Conservation (phyloP, 2,113 vertebrate species). For the Hemiscyllium ocellatum region DNA sequence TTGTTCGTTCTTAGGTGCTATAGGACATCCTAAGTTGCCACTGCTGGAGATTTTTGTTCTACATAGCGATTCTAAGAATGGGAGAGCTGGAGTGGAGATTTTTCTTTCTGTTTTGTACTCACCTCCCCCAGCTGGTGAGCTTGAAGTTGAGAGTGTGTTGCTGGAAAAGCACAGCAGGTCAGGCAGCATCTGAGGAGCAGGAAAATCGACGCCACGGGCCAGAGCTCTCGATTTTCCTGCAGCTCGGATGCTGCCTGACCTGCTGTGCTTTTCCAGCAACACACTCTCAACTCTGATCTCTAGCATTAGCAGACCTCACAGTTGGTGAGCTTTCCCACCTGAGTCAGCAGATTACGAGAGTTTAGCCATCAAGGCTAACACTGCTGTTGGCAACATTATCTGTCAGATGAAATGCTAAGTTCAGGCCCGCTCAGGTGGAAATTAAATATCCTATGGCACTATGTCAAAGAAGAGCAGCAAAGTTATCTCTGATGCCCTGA, state of each 20-base stretch:
- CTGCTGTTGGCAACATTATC: not conserved
- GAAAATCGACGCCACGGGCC: too few relatives aligned
- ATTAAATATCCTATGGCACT: not conserved
- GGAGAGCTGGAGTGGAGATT: not conserved
- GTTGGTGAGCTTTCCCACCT: not conserved
- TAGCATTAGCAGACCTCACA: too few relatives aligned
- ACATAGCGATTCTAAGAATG: not conserved
- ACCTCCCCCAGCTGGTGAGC: not conserved
- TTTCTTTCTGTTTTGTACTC: not conserved
- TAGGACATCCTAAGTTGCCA: not conserved
- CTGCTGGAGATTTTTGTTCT: not conserved
- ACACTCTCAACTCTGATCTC: too few relatives aligned
- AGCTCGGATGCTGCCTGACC: too few relatives aligned
- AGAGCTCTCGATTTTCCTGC: too few relatives aligned
- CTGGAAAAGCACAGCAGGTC: too few relatives aligned
- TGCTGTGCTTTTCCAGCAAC: too few relatives aligned
- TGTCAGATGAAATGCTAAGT: not conserved
- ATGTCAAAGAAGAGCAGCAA: not conserved
- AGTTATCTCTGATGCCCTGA: not conserved
- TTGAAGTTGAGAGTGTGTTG: too few relatives aligned
- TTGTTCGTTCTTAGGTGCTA: not conserved
- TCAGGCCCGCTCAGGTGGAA: not conserved
- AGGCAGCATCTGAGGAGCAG: too few relatives aligned
- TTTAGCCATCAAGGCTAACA: not conserved
- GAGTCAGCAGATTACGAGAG: not conserved